phyloP scores from a whole-genome alignment of 2,797 vertebrate species.

The Diceros bicornis region DNA sequence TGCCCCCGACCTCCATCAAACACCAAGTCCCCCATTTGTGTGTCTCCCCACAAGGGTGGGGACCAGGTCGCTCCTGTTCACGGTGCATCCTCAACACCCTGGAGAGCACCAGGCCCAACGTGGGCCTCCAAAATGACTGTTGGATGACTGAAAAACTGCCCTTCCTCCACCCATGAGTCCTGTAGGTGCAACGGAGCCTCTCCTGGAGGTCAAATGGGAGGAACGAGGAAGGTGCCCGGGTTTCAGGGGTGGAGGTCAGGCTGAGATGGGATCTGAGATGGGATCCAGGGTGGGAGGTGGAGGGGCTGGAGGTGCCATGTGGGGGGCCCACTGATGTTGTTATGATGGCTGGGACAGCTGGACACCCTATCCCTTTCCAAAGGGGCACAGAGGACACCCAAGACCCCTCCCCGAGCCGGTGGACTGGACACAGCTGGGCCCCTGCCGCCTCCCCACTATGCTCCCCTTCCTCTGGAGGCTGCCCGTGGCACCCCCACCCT shows the following conservation, averaged over 20 bases:
- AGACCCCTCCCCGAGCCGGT: too few relatives aligned
- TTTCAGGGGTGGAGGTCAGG: too few relatives aligned
- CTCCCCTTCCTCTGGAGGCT: neutral
- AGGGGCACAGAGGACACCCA: fast-evolving
- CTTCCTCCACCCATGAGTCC: neutral
- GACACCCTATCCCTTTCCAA: neutral
- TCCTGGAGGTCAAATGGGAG: neutral
- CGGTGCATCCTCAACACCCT: fast-evolving
- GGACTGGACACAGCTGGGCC: neutral
- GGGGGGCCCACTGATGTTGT: neutral
- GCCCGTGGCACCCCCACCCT: neutral
- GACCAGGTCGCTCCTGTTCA: neutral
- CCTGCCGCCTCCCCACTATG: neutral
- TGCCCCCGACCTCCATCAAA: fast-evolving
- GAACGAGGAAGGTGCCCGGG: neutral
- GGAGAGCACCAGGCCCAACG: neutral
- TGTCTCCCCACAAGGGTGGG: neutral
- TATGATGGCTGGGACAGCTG: neutral
- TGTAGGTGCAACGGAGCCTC: neutral
- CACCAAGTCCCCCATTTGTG: neutral
- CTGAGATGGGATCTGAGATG: neutral
- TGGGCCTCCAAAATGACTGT: neutral
- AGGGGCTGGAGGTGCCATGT: fast-evolving
- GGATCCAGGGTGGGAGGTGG: too few relatives aligned
- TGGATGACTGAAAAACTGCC: neutral